Base-by-base conservation (phyloP, 2,888 invertebrate species). In the Caenorhabditis auriculariae region DNA sequence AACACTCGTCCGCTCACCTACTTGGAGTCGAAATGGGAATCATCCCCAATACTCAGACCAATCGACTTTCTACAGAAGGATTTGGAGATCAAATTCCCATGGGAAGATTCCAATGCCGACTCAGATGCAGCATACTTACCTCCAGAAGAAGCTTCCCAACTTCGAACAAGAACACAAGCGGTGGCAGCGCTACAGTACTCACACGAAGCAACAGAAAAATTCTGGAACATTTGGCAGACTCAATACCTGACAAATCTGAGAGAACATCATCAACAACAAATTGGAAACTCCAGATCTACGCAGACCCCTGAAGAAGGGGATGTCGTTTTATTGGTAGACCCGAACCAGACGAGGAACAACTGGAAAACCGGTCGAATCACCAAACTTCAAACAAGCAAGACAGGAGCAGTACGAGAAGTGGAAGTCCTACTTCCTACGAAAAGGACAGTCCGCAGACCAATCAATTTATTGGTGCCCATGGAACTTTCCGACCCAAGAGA, bases 1-100 rank as follows among this genome's bases (percentile, higher is more conserved):
- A 66, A 66, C 35, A 26, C 45, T 6, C 28, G 59, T 12, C 59
- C 66, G 26, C 17, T 60, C 6, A 54, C 66, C 0, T 55, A 54
- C 9, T 12, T 24, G 1, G 55, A 59, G n/a, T 41, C 54, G 12
- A 39, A 48, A 5, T 17, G 48, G 29, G 41, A 61, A 3, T 35
- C 43, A 9, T 26, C n/a, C 4, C n/a, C 35, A 17, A 15, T 38
- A 3, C 44, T 66, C 15, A 6, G 63, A 12, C 66, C 66, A 12
- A 43, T 38, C 23, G 60, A 66, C 24, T 61, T 61, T 26, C 29
- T 61, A 7, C 50, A 57, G 7, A 47, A 49, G 9, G 19, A 45
- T 6, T 15, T 60, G n/a, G 21, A 15, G 15, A 26, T 39, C 3
- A 21, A 15, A 15, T 23, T 21, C 15, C 42, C 49, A 17, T 19